Evolutionary conservation across 2,113 vertebrate genomes (phyloP).

Genomic region (Mastomys coucha): DNA sequence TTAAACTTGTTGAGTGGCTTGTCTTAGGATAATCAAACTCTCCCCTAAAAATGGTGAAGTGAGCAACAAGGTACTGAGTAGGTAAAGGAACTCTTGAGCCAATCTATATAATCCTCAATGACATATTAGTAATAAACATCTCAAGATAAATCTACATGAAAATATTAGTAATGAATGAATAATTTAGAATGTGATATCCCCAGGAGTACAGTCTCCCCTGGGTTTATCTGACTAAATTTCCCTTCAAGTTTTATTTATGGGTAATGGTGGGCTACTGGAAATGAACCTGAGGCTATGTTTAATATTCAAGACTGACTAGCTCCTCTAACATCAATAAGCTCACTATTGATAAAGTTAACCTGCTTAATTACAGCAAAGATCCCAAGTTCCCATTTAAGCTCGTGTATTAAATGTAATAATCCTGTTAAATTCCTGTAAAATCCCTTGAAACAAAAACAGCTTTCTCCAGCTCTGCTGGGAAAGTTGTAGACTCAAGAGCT

Average conservation of each 20-base stretch:
- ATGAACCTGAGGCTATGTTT: slow-evolving; percentile 51
- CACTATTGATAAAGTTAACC: slow-evolving; percentile 30
- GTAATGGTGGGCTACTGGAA: not conserved
- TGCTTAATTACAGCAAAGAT: slow-evolving; percentile 48
- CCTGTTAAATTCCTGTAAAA: slow-evolving; percentile 38
- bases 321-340: slow-evolving; percentile 21
- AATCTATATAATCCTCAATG: not conserved
- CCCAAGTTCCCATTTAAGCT: slow-evolving; percentile 38
- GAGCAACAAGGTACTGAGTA: not conserved
- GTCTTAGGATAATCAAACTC: slow-evolving; percentile 28
- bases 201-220: not conserved
- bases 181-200: not conserved
- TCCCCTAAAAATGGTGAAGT: not conserved
- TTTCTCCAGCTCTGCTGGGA: not conserved
- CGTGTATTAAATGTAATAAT: not conserved
- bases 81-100: not conserved
- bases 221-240: slow-evolving; percentile 9
- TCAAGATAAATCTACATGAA: slow-evolving; percentile 17
- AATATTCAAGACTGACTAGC: slow-evolving; percentile 14
- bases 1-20: not conserved
- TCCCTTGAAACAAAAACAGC: slow-evolving; percentile 50
- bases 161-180: not conserved
- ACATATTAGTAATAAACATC: not conserved
- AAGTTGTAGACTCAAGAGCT: not conserved
- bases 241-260: slow-evolving; percentile 16